Evolutionary conservation across 2,113 vertebrate species (phyloP), one percentile per base, ranked within the genome.

Genomic region (Esox niger): DNA sequence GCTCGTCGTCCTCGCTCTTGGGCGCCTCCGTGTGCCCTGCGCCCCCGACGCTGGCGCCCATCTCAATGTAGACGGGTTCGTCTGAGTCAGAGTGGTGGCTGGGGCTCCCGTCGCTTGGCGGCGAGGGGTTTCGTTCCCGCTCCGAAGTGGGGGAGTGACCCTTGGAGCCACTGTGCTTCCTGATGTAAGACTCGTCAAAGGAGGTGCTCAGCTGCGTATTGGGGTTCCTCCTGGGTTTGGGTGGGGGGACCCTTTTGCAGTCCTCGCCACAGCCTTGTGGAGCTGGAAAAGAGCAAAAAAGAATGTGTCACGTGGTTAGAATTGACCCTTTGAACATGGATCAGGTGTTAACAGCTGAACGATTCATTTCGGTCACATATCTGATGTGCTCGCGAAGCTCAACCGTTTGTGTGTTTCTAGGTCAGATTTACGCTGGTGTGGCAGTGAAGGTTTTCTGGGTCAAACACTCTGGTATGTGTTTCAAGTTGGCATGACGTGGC

Each of bases 11-110:
- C 82, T 91, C 89, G 0, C 79, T 76, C 68, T 74, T 85, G 15
- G 66, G 27, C 0, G 80, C 74, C 55, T 98, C 95, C 47, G 86
- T 90, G 78, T 90, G 86, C 77, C 92, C 77, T 81, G 88, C n/a
- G 29, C 15, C 20, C 86, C 86, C 91, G 88, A 84, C 74, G 95
- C 95, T 30, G 96, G 25, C 95, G 62, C 96, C 96, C 97, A 99
- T 99, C 91, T 99, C 97, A 61, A 98, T 98, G 86, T 99, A 99
- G 79, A 99, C 95, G 1, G 97, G 97, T 76, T 99, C 97, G 29
- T 98, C 97, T 67, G 95, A 95, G 76, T 96, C 96, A 73, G 31
- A 92, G 69, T 4, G 91, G 89, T 64, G 88, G 89, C 84, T 91
- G 82, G 65, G 94, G 89, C 83, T 90, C 21, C 88, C 88, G 6